Evolutionary conservation across 1,140 invertebrate species (phyloP).

Genomic region (Vanessa atalanta): DNA sequence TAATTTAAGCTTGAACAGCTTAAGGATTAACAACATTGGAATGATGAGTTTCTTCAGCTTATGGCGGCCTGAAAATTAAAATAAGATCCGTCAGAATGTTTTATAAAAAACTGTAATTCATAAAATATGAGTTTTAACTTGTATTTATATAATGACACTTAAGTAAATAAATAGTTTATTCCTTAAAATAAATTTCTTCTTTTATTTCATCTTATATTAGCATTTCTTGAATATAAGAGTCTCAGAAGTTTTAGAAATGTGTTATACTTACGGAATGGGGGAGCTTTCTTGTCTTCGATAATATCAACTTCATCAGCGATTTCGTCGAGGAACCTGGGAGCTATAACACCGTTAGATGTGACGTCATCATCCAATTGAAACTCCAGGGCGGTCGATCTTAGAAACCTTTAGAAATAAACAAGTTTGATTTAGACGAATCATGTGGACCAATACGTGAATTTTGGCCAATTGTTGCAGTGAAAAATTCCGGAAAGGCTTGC

Average conservation of each 20-base stretch:
- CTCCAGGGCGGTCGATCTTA: constrained; percentile 89
- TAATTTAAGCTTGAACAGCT: constrained; percentile 91
- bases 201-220: no score
- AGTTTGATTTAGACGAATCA: neutral
- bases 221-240: neutral
- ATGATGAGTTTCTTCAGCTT: constrained; percentile 91
- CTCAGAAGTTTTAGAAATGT: neutral
- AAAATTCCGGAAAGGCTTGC: no score
- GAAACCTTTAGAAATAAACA: constrained; percentile 78
- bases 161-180: no score
- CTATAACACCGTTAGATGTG: constrained; percentile 86
- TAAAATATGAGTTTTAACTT: no score
- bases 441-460: no score
- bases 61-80: constrained; percentile 83
- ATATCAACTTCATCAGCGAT: constrained; percentile 90
- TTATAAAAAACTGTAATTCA: neutral
- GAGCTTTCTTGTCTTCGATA: constrained; percentile 89
- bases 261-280: constrained; percentile 86
- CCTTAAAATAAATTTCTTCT: no score
- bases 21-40: constrained; percentile 89
- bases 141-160: no score
- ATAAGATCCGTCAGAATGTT: neutral
- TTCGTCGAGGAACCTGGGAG: constrained; percentile 90
- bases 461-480: no score
- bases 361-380: constrained; percentile 85